Conservation (phyloP, 2,113 vertebrate species). For the Lanius ludovicianus region DNA sequence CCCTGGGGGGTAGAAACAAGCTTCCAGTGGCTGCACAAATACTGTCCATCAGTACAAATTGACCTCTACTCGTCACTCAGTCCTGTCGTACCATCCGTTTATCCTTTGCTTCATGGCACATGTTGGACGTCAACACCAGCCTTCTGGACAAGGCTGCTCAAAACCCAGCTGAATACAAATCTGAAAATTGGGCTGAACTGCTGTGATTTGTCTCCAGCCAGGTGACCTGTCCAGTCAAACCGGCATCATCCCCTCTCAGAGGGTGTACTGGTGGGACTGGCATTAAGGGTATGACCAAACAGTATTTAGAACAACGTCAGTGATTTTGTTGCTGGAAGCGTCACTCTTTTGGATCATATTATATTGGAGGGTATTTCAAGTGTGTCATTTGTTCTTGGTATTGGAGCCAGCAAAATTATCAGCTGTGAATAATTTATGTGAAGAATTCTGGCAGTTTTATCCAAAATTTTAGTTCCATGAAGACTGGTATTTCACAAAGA, state of each 20-base stretch:
- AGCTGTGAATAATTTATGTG: background rate
- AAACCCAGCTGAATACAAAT: background rate
- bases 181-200: background rate
- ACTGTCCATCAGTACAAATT: background rate
- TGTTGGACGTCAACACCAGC: background rate
- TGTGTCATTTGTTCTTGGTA: background rate
- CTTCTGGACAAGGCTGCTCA: background rate
- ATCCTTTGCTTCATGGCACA: background rate
- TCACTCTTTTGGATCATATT: background rate
- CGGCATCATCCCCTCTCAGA: background rate
- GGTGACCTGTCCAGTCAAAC: background rate
- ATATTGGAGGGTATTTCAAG: background rate
- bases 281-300: background rate
- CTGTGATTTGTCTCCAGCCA: fast-evolving
- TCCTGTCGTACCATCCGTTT: background rate
- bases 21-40: background rate
- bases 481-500: background rate
- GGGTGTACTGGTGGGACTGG: background rate
- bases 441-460: background rate
- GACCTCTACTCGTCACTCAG: background rate
- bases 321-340: background rate
- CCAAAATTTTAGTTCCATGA: background rate
- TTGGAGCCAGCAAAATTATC: background rate
- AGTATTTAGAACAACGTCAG: background rate
- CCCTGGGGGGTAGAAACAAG: background rate